Evolutionary conservation across 2,888 invertebrate species (phyloP).

Genomic region (Apocheima hispidaria): DNA sequence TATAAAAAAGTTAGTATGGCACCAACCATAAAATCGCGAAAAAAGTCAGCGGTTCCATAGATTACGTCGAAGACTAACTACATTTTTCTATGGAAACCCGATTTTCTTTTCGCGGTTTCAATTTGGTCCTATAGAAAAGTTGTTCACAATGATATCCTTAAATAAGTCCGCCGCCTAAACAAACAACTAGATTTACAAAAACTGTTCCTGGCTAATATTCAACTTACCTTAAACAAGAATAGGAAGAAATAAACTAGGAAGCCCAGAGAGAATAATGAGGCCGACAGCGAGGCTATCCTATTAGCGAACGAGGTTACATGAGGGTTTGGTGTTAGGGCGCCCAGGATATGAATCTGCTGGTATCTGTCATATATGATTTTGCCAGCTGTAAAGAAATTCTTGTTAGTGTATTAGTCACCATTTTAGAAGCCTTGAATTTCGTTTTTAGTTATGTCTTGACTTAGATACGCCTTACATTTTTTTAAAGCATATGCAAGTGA

Average conservation of each 20-base stretch:
- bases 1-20: too few relatives aligned
- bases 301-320: constrained; percentile 80
- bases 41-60: too few relatives aligned
- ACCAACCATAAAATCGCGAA: too few relatives aligned
- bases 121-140: too few relatives aligned
- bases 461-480: constrained; percentile 20
- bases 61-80: too few relatives aligned
- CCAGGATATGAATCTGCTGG: constrained; percentile 85
- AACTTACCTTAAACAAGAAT: constrained; percentile 79
- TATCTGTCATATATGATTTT: constrained; percentile 88
- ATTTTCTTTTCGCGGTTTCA: too few relatives aligned
- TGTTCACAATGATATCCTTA: too few relatives aligned
- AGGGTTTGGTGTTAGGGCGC: constrained; percentile 81
- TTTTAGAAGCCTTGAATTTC: constrained; percentile 22
- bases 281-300: constrained; percentile 78
- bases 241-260: constrained; percentile 86
- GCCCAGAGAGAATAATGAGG: constrained; percentile 84
- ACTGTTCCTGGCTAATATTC: background rate
- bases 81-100: too few relatives aligned
- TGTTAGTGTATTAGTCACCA: constrained; percentile 37
- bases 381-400: constrained; percentile 82
- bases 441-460: too few relatives aligned
- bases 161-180: too few relatives aligned
- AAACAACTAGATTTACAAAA: too few relatives aligned
- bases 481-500: background rate